These are phyloP conservation scores for Piezodorus guildinii DNA, from an alignment of 1,140 invertebrate species.

Conservation along the genomic window DNA sequence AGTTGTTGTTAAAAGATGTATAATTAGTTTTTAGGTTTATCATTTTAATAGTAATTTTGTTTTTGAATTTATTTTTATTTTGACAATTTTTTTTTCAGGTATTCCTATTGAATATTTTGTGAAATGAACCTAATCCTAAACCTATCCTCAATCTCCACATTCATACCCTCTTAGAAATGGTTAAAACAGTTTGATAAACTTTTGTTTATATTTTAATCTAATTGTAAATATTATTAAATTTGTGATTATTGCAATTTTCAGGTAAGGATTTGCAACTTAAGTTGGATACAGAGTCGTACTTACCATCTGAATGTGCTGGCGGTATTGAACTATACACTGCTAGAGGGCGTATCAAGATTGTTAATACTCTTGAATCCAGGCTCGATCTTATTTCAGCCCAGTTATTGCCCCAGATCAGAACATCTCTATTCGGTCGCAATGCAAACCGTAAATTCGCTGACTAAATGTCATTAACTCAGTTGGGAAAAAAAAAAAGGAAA, in stretches of 20 bases:
- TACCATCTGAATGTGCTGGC: constrained; percentile 72
- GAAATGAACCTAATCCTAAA: too few species aligned
- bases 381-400: constrained; percentile 89
- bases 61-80: too few species aligned
- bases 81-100: too few species aligned
- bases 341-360: constrained; percentile 78
- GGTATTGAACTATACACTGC: constrained; percentile 79
- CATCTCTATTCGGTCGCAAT: constrained; percentile 86
- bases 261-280: constrained; percentile 56
- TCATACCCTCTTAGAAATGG: too few species aligned
- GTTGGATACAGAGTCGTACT: constrained; percentile 59
- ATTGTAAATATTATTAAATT: neutral
- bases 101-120: too few species aligned
- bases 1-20: too few species aligned
- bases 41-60: too few species aligned
- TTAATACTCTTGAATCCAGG: constrained; percentile 88
- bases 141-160: too few species aligned
- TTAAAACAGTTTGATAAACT: neutral
- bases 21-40: too few species aligned
- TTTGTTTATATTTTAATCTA: neutral
- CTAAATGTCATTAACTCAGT: constrained; percentile 43
- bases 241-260: neutral
- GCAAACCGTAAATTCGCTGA: constrained; percentile 93
- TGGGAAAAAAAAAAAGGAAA: neutral
- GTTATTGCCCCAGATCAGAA: constrained; percentile 86